Conservation (phyloP, 2,888 invertebrate genomes). For the Orthonevra nobilis region DNA sequence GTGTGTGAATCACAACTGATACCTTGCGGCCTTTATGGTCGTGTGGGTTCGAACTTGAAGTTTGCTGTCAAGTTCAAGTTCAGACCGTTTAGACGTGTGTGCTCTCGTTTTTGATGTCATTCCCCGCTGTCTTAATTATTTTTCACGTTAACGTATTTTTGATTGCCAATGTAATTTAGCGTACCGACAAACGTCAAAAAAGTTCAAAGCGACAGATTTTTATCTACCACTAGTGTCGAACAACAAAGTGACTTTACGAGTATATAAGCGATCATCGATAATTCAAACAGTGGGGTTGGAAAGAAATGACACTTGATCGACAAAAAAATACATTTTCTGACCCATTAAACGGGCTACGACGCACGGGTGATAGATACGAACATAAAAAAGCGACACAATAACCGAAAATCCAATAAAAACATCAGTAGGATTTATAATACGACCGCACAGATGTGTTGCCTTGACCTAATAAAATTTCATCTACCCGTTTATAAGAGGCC, state of each 20-base stretch:
- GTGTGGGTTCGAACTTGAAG: background rate
- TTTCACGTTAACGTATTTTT: slow-evolving; percentile 32
- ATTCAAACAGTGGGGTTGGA: background rate
- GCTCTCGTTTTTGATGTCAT: background rate
- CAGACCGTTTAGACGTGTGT: background rate
- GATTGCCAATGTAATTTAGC: slow-evolving; percentile 13
- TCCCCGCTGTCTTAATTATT: slow-evolving; percentile 6
- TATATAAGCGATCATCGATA: too few relatives aligned
- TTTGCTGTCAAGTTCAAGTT: slow-evolving; percentile 42
- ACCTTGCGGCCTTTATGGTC: slow-evolving; percentile 15
- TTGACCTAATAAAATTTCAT: slow-evolving; percentile 58
- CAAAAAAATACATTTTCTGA: slow-evolving; percentile 19
- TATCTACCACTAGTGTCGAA: too few relatives aligned
- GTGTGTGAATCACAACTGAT: background rate
- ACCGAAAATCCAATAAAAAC: slow-evolving; percentile 27
- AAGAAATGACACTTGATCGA: background rate
- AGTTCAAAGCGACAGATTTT: background rate
- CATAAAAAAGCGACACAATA: too few relatives aligned
- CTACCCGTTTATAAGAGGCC: too few relatives aligned
- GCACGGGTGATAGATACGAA: slow-evolving; percentile 8
- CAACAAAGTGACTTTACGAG: too few relatives aligned
- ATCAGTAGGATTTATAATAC: slow-evolving; percentile 35
- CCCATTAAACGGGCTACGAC: slow-evolving; percentile 35
- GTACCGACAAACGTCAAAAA: slow-evolving; percentile 1
- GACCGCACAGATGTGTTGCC: slow-evolving; percentile 45